A percentile compares a stretch with the other conserved stretches of the same genome.
Conservation (phyloP, 1,140 invertebrate species). For the Glossosoma conforme region DNA sequence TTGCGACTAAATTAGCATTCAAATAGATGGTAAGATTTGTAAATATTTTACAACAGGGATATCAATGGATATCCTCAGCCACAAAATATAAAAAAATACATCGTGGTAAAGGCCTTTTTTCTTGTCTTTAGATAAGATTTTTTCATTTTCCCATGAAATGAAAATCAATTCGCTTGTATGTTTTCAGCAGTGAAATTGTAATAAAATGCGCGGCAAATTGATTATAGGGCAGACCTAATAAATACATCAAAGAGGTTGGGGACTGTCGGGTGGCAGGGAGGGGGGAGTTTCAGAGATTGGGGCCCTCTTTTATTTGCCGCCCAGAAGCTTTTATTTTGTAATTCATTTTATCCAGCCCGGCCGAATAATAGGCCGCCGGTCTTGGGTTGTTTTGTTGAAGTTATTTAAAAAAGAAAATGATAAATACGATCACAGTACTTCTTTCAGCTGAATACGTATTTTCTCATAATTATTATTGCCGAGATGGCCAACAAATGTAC, state of each 20-base stretch:
- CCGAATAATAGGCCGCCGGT: neutral
- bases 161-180: neutral
- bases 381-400: neutral
- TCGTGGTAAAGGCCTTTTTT: neutral
- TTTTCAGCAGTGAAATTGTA: neutral
- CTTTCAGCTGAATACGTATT: no score
- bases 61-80: no score
- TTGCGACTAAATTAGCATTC: no score
- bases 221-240: neutral
- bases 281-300: neutral
- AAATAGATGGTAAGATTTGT: no score
- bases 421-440: no score
- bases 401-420: no score
- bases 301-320: neutral
- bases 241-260: neutral
- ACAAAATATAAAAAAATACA: no score
- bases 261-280: no score
- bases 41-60: no score
- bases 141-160: neutral
- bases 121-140: neutral
- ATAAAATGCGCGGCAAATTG: neutral
- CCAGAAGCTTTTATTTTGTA: conserved; percentile 3
- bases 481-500: no score
- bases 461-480: no score
- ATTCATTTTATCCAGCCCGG: conserved; percentile 1